Evolutionary conservation across 2,888 invertebrate genomes (phyloP).

Genomic region (Acrobasis consociella): DNA sequence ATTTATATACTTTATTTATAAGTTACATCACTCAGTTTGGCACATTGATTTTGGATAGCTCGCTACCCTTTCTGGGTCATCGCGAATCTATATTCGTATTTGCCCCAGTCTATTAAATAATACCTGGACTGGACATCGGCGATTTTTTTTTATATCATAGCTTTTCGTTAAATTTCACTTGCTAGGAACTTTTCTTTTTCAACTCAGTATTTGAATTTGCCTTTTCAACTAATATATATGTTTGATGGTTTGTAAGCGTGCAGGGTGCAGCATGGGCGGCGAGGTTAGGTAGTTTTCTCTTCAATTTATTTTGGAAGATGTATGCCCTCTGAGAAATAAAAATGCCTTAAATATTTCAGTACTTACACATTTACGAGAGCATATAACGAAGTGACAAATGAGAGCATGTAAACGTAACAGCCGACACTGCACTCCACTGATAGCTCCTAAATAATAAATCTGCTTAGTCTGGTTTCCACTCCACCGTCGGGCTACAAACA

Average conservation of each 20-base stretch:
- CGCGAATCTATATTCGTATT: background rate
- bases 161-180: too few relatives aligned
- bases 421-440: background rate
- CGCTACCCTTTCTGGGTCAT: conserved; percentile 11
- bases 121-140: background rate
- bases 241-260: too few relatives aligned
- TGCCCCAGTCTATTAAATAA: background rate
- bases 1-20: background rate
- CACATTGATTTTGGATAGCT: conserved; percentile 19
- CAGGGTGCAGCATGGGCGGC: too few relatives aligned
- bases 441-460: background rate
- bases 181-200: too few relatives aligned
- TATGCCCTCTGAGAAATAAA: too few relatives aligned
- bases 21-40: background rate
- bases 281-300: too few relatives aligned
- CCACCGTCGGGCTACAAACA: background rate
- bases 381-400: conserved; percentile 1
- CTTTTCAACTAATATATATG: too few relatives aligned
- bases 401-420: background rate
- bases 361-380: background rate
- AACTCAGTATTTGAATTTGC: too few relatives aligned
- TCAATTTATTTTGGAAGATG: too few relatives aligned
- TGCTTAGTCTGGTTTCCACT: background rate
- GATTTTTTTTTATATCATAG: background rate
- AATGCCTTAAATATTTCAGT: too few relatives aligned